Conservation (phyloP, 2,888 invertebrate species). For the Antheraea yamamai region DNA sequence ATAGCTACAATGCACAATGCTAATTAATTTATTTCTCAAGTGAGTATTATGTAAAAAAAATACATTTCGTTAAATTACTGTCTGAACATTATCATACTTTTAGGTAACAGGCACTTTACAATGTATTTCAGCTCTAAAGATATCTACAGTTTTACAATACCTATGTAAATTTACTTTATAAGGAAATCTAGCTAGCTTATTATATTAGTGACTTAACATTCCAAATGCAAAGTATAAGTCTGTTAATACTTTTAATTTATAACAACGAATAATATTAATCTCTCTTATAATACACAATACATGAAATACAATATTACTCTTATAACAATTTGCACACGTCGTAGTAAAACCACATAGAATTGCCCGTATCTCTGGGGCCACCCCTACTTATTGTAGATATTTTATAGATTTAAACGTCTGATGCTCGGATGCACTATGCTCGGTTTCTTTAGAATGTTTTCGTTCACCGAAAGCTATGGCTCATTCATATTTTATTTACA, state of each 20-base stretch:
- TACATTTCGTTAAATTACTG: not conserved
- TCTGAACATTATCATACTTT: not conserved
- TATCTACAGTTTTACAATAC: not conserved
- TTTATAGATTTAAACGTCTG: too few relatives aligned
- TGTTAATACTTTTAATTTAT: not conserved
- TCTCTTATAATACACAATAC: too few relatives aligned
- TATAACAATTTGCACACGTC: too few relatives aligned
- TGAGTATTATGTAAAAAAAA: not conserved
- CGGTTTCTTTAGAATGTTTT: too few relatives aligned
- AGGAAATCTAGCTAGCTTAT: not conserved
- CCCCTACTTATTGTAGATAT: too few relatives aligned
- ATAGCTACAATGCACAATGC: not conserved
- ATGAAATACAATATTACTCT: too few relatives aligned
- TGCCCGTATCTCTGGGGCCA: too few relatives aligned
- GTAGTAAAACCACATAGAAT: too few relatives aligned
- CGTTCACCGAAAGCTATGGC: too few relatives aligned
- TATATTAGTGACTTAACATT: not conserved
- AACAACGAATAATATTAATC: too few relatives aligned
- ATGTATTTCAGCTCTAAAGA: not conserved
- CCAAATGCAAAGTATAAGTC: not conserved
- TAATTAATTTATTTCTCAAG: not conserved
- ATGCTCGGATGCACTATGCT: too few relatives aligned
- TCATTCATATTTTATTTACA: too few relatives aligned
- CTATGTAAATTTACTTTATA: not conserved
- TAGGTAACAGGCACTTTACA: not conserved